phyloP scores from a whole-genome alignment of 2,797 vertebrate species.

The Pseudocheirus occidentalis region DNA sequence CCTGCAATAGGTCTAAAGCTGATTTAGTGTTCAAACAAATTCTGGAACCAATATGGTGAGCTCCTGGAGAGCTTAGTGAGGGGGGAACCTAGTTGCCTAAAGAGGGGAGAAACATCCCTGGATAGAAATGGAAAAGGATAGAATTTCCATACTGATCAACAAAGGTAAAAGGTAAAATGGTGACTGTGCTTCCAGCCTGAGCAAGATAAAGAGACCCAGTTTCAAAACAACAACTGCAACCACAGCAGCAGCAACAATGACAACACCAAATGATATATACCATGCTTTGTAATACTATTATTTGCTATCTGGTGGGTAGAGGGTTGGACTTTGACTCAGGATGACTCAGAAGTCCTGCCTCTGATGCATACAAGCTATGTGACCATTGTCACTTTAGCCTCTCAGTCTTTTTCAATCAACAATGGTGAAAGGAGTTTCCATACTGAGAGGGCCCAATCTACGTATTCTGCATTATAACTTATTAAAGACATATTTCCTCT shows the following conservation, averaged over 20 bases:
- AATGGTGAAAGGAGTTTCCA: not conserved
- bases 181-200: not conserved
- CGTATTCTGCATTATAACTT: constrained; percentile 11
- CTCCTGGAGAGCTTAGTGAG: not conserved
- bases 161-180: not conserved
- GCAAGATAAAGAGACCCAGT: not conserved
- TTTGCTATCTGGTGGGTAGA: not conserved
- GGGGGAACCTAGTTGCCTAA: not conserved
- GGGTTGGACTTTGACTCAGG: not conserved
- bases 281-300: constrained; percentile 36
- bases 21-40: not conserved
- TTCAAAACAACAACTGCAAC: not conserved
- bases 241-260: not conserved
- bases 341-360: not conserved
- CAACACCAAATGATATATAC: not conserved
- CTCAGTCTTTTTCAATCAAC: too few species aligned
- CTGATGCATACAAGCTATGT: not conserved
- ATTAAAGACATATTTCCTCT: constrained; percentile 6
- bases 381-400: not conserved
- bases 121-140: not conserved
- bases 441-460: not conserved
- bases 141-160: not conserved
- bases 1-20: not conserved
- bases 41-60: not conserved
- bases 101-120: not conserved